Conservation (phyloP, 2,888 invertebrate species). For the Tipula confusa region DNA sequence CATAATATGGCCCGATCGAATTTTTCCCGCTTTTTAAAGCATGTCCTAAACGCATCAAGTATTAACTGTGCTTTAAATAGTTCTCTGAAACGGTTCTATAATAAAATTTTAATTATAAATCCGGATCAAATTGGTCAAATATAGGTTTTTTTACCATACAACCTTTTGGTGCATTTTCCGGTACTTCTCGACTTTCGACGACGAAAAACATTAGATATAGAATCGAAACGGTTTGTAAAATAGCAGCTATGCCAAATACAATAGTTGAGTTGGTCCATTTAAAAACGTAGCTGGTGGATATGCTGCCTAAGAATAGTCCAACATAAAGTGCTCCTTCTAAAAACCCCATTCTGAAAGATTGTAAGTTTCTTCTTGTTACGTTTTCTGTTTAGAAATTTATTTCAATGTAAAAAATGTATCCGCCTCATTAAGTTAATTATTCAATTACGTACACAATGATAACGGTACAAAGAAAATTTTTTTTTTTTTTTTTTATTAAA, state of each 20-base stretch:
- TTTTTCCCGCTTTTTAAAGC: conserved; percentile 44
- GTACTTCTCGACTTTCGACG: not conserved
- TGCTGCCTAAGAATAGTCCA: conserved; percentile 59
- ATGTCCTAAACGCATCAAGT: conserved; percentile 45
- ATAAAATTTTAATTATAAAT: not conserved
- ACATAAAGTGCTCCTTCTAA: conserved; percentile 49
- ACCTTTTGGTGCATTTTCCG: not conserved
- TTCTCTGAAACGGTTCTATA: conserved; percentile 44
- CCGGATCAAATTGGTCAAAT: not conserved
- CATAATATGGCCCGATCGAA: conserved; percentile 50
- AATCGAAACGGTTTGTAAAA: conserved; percentile 32
- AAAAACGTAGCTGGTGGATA: conserved; percentile 58
- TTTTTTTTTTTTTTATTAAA: too few species aligned
- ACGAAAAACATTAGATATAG: not conserved
- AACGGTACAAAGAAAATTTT: too few species aligned
- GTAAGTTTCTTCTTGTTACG: too few species aligned
- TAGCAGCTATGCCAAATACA: conserved; percentile 43
- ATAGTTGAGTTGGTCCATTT: conserved; percentile 44
- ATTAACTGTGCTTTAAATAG: conserved; percentile 47
- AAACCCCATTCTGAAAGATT: conserved; percentile 52
- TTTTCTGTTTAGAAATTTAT: too few species aligned
- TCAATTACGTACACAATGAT: too few species aligned
- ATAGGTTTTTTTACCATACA: not conserved
- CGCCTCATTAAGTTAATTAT: too few species aligned
- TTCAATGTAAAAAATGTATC: too few species aligned